Conservation (phyloP, 1,140 invertebrate genomes). For the Panagrolaimus sp. region DNA sequence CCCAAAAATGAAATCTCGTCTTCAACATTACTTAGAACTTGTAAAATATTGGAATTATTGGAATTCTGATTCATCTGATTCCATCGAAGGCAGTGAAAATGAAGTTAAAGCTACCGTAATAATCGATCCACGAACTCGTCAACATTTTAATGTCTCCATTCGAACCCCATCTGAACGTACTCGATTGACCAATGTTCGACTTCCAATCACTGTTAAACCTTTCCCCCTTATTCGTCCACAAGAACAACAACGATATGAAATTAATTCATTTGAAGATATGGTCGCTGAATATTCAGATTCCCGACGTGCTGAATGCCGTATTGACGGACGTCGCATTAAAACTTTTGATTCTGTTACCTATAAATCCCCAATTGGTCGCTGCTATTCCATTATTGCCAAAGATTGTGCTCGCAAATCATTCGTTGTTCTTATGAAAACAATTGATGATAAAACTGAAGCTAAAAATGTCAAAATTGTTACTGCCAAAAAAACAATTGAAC, state of each 20-base stretch:
- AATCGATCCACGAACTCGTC: slow-evolving; percentile 32
- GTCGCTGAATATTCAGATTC: slow-evolving; percentile 11
- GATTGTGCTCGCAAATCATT: slow-evolving; percentile 25
- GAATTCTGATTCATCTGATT: slow-evolving; percentile 27
- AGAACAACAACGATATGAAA: background rate
- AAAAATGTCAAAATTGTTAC: slow-evolving; percentile 32
- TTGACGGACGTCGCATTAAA: slow-evolving; percentile 24
- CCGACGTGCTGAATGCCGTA: slow-evolving; percentile 27
- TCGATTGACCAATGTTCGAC: slow-evolving; percentile 18
- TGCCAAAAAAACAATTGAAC: slow-evolving; percentile 20
- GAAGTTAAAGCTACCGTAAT: slow-evolving; percentile 15
- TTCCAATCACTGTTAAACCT: slow-evolving; percentile 30
- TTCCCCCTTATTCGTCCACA: slow-evolving; percentile 19
- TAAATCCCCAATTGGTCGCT: slow-evolving; percentile 14
- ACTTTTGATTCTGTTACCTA: slow-evolving; percentile 31
- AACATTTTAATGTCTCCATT: slow-evolving; percentile 30
- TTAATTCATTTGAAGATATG: background rate
- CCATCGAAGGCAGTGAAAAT: slow-evolving; percentile 3
- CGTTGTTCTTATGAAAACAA: slow-evolving; percentile 29
- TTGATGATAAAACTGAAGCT: slow-evolving; percentile 1
- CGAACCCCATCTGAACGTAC: slow-evolving; percentile 23
- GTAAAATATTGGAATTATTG: slow-evolving; percentile 36
- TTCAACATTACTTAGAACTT: slow-evolving; percentile 25
- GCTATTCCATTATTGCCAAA: slow-evolving; percentile 35
- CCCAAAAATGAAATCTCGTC: background rate